Percentiles rank a stretch among this genome's conserved stretches.
Evolutionary conservation across 92 coral and sea anemone genomes (phyloP).

Genomic region (Plumapathes pennacea): DNA sequence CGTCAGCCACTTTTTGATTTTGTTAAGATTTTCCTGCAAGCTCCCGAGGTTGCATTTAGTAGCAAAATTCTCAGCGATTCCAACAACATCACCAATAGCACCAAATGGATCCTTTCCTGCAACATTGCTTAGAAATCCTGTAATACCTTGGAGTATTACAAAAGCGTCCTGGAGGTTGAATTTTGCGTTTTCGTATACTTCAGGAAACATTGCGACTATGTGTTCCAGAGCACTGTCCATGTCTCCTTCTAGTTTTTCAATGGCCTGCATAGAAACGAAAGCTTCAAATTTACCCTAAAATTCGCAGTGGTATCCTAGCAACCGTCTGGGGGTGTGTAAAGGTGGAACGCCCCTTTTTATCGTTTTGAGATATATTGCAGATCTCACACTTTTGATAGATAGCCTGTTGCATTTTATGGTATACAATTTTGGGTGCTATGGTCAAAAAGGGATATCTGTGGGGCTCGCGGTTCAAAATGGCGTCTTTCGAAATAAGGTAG

Average conservation of each 20-base stretch:
- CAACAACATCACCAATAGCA: not conserved
- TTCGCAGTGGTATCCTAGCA: no score
- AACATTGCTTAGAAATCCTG: not conserved
- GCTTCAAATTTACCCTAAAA: no score
- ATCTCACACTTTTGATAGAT: no score
- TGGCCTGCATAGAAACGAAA: no score
- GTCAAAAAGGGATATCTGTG: no score
- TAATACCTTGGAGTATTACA: not conserved
- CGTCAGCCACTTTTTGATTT: slow-evolving; percentile 9
- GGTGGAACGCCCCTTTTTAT: no score
- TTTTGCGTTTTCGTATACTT: not conserved
- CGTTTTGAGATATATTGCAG: no score
- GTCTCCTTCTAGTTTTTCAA: not conserved
- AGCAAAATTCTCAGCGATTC: slow-evolving; percentile 4
- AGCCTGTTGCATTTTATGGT: no score
- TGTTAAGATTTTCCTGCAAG: not conserved
- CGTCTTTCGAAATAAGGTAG: no score
- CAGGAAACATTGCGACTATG: not conserved
- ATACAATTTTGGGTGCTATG: no score
- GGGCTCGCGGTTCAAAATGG: no score
- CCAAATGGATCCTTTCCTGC: not conserved
- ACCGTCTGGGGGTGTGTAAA: no score
- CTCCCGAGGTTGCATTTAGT: slow-evolving; percentile 2
- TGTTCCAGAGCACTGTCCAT: slow-evolving; percentile 6
- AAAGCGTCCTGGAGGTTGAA: slow-evolving; percentile 5